Evolutionary conservation across 2,113 vertebrate genomes (phyloP).

Genomic region (Tenrec ecaudatus): DNA sequence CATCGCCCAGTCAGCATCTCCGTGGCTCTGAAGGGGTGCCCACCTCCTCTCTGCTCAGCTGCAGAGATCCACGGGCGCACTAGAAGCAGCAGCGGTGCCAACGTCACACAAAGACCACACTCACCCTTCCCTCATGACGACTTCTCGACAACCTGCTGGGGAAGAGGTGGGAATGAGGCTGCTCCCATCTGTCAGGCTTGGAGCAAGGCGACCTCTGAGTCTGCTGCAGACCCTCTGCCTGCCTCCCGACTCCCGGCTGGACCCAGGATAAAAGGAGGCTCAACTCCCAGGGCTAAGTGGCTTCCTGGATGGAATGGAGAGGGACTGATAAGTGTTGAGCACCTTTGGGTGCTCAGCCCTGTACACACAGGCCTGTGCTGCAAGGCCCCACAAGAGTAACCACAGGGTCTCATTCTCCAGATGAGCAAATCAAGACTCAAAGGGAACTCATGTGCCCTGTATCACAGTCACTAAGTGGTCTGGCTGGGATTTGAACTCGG

Average conservation of each 20-base stretch:
- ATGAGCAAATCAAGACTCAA: background rate
- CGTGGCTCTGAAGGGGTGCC: background rate
- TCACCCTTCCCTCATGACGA: background rate
- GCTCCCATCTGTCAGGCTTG: background rate
- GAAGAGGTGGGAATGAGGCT: too few relatives aligned
- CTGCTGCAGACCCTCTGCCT: background rate
- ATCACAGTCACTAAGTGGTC: background rate
- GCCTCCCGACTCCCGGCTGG: background rate
- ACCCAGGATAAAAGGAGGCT: background rate
- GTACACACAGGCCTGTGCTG: background rate
- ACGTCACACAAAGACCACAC: background rate
- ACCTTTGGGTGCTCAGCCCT: background rate
- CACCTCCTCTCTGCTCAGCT: background rate
- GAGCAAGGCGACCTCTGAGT: background rate
- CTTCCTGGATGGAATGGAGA: background rate
- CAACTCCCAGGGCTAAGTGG: background rate
- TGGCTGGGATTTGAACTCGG: background rate
- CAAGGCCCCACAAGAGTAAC: background rate
- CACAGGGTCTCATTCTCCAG: background rate
- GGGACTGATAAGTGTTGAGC: too few relatives aligned
- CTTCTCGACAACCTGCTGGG: background rate
- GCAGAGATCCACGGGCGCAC: too few relatives aligned
- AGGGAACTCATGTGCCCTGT: background rate
- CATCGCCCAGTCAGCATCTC: accelerated
- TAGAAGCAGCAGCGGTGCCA: background rate